phyloP scores from a whole-genome alignment of 2,797 vertebrate genomes.

The Siniperca scherzeri region DNA sequence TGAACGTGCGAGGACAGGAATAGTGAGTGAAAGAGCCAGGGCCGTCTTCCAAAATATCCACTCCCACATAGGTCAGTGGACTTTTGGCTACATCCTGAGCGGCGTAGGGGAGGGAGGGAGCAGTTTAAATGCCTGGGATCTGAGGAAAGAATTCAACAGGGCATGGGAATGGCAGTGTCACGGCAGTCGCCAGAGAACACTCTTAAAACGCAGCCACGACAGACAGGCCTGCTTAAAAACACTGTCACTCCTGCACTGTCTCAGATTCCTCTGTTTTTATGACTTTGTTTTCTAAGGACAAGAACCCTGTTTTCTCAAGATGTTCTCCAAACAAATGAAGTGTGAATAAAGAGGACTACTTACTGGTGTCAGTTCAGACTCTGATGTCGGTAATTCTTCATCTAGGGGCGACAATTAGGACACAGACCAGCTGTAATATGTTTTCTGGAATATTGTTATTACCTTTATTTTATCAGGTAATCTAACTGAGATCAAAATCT shows the following conservation, averaged over 20 bases:
- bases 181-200: slow-evolving; percentile 92
- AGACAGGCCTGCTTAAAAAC: slow-evolving; percentile 67
- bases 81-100: slow-evolving; percentile 95
- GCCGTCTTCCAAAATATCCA: slow-evolving; percentile 88
- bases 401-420: slow-evolving; percentile 13
- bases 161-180: slow-evolving; percentile 96
- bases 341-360: slow-evolving; percentile 68
- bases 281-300: slow-evolving; percentile 72
- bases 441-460: slow-evolving; percentile 6
- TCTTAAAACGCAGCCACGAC: slow-evolving; percentile 90
- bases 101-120: slow-evolving; percentile 87
- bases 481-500: not conserved
- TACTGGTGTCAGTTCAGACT: slow-evolving; percentile 56
- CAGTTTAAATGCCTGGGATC: slow-evolving; percentile 88
- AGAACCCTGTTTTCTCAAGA: slow-evolving; percentile 71
- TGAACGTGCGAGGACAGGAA: slow-evolving; percentile 89
- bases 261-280: slow-evolving; percentile 65
- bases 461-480: slow-evolving; percentile 35
- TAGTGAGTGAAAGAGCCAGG: slow-evolving; percentile 81
- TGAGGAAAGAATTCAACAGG: slow-evolving; percentile 92
- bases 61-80: slow-evolving; percentile 94
- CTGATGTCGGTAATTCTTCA: slow-evolving; percentile 12
- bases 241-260: slow-evolving; percentile 71
- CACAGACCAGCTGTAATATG: slow-evolving; percentile 44
- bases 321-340: slow-evolving; percentile 75